Evolutionary conservation across 2,113 vertebrate genomes (phyloP), one percentile per base, ranked within the genome.

Genomic region (Carassius gibelio): DNA sequence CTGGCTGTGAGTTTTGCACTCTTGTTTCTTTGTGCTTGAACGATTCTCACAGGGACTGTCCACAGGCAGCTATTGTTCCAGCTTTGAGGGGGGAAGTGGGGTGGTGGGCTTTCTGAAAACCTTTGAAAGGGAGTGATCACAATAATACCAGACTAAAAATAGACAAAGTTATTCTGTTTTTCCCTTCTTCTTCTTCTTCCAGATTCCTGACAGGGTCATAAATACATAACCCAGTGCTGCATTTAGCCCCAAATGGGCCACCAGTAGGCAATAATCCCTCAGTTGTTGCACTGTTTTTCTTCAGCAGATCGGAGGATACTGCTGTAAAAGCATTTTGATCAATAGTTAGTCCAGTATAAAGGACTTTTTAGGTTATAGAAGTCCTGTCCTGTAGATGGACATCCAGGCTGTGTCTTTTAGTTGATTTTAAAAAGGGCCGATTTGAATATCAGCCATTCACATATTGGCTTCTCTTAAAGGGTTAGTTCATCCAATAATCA

Each of bases 41-140:
- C 66, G 30, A n/a, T 34, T 64, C 84, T 69, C 84, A 10, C 26
- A 69, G 72, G 71, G 76, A 36, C 21, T 84, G 61, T 62, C 81
- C 71, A 38, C 61, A 81, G 78, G 34, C 34, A 38, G 55, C 61
- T 74, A 82, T 59, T 88, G 84, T 86, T 75, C 75, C 64, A 7
- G 21, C 80, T 62, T 71, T 57, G 38, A 52, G 45, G 2, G 45
- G 10, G 26, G 1, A 59, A 57, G 34, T 1, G 7, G 50, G n/a
- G 19, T 30, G 30, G 30, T 30, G 71, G 78, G 75, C 55, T 72
- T 72, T 86, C 68, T 74, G 84, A 86, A 86, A 55, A 72, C 10
- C 5, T 68, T 64, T 55, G 26, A 77, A 81, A 52, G 62, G 64
- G 77, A 84, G 76, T 50, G 76, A 84, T 76, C 69, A 72, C 14